phyloP scores from a whole-genome alignment of 1,140 invertebrate genomes.

The Bombus waltoni region DNA sequence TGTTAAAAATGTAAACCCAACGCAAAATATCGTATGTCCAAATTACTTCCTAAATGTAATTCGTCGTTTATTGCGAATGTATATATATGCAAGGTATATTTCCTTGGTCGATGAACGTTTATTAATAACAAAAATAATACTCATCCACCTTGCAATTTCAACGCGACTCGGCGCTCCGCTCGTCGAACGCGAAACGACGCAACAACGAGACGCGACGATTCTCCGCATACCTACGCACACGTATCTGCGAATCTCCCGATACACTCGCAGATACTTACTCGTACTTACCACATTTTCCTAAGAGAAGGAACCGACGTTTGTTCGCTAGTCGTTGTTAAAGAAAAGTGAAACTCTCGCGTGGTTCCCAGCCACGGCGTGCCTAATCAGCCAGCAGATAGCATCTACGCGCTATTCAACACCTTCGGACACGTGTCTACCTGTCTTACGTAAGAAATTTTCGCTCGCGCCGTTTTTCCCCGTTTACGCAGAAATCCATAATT shows the following conservation, averaged over 20 bases:
- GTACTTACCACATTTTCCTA: background rate
- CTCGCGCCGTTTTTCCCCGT: background rate
- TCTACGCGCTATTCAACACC: conserved; percentile 29
- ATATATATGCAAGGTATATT: too few species aligned
- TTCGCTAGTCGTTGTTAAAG: background rate
- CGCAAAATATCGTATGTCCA: too few species aligned
- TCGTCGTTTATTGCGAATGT: too few species aligned
- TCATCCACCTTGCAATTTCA: too few species aligned
- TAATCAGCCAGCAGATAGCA: conserved; percentile 56
- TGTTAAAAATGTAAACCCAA: too few species aligned
- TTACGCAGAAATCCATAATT: background rate
- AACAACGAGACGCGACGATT: too few species aligned
- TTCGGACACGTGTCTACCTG: background rate
- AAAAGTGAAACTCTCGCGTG: conserved; percentile 62
- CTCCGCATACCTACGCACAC: too few species aligned
- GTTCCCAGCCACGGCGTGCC: conserved; percentile 30
- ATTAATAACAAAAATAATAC: too few species aligned
- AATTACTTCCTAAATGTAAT: too few species aligned
- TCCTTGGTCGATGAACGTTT: too few species aligned
- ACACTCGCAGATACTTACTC: background rate
- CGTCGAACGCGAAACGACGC: too few species aligned
- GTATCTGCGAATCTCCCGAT: background rate
- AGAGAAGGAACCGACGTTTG: background rate
- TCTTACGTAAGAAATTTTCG: conserved; percentile 54
- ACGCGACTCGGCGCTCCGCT: too few species aligned